A percentile compares a stretch with the other conserved stretches of the same genome.
phyloP scores from a whole-genome alignment of 2,113 vertebrate species.

The Okapia johnstoni region DNA sequence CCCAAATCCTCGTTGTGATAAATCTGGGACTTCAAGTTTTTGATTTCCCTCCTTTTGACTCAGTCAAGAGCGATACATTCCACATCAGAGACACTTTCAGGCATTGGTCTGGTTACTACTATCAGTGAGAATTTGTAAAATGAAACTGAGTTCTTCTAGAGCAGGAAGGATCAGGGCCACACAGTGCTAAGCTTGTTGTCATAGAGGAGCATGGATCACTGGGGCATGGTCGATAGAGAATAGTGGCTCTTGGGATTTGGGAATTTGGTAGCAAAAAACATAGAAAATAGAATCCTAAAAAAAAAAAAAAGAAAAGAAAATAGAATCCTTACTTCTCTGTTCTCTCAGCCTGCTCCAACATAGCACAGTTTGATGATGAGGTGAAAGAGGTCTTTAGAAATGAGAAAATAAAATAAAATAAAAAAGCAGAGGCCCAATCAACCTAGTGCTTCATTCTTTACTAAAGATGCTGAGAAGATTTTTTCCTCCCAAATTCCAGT shows the following conservation, averaged over 20 bases:
- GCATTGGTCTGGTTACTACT: background rate
- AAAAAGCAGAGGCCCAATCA: background rate
- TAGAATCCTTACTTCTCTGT: background rate
- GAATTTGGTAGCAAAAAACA: background rate
- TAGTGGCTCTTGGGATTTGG: background rate
- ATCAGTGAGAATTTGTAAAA: background rate
- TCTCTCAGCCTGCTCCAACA: background rate
- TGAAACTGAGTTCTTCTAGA: background rate
- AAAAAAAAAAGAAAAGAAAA: background rate
- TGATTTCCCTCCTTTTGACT: background rate
- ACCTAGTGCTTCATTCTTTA: slow-evolving; percentile 21
- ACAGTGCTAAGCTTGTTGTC: background rate
- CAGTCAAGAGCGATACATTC: background rate
- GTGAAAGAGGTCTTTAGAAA: background rate
- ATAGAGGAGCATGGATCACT: background rate
- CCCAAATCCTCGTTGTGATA: background rate
- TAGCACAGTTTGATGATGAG: background rate
- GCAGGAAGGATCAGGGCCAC: background rate
- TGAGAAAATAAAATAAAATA: background rate
- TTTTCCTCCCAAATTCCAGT: slow-evolving; percentile 43
- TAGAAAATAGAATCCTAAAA: background rate
- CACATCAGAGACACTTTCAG: background rate
- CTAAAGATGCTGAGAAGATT: slow-evolving; percentile 11
- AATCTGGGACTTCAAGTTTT: background rate
- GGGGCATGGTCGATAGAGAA: background rate